These are phyloP conservation scores for Neoarius graeffei DNA, from an alignment of 2,113 vertebrate species.

Conservation along the genomic window DNA sequence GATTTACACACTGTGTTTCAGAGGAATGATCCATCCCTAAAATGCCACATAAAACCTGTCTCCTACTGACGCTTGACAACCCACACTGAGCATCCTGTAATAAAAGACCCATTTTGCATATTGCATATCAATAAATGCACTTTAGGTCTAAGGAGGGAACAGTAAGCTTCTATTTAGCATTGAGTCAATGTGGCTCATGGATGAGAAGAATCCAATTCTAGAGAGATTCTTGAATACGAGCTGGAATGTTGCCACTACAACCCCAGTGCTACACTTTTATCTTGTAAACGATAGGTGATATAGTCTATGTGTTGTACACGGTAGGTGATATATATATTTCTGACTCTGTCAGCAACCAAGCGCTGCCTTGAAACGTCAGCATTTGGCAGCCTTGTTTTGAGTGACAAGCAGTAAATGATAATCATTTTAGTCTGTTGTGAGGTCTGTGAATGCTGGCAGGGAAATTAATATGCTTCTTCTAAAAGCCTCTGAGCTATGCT, in stretches of 20 bases:
- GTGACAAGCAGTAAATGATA: constrained; percentile 35
- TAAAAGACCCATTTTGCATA: constrained; percentile 65
- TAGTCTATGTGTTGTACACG: not conserved
- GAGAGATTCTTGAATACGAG: not conserved
- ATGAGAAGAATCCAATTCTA: constrained; percentile 17
- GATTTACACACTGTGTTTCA: constrained; percentile 40
- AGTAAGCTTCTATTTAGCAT: constrained; percentile 18
- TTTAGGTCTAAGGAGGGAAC: constrained; percentile 27
- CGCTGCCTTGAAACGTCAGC: constrained; percentile 24
- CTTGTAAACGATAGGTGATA: not conserved
- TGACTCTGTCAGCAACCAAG: constrained; percentile 36
- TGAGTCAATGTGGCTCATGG: not conserved
- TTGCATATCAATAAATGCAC: constrained; percentile 64
- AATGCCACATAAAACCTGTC: constrained; percentile 16
- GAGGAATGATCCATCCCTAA: constrained; percentile 2
- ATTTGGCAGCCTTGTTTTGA: constrained; percentile 35
- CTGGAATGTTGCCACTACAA: constrained; percentile 10
- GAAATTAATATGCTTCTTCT: constrained; percentile 12
- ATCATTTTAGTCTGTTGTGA: constrained; percentile 26
- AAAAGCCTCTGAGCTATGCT: constrained; percentile 10
- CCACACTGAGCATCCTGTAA: constrained; percentile 41
- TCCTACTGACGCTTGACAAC: constrained; percentile 45
- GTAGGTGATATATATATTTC: not conserved
- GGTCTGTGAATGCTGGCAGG: constrained; percentile 20
- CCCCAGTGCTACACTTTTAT: not conserved